Percentiles rank a stretch among this genome's conserved stretches.
phyloP scores from a whole-genome alignment of 2,113 vertebrate species.

The Nerophis lumbriciformis region DNA sequence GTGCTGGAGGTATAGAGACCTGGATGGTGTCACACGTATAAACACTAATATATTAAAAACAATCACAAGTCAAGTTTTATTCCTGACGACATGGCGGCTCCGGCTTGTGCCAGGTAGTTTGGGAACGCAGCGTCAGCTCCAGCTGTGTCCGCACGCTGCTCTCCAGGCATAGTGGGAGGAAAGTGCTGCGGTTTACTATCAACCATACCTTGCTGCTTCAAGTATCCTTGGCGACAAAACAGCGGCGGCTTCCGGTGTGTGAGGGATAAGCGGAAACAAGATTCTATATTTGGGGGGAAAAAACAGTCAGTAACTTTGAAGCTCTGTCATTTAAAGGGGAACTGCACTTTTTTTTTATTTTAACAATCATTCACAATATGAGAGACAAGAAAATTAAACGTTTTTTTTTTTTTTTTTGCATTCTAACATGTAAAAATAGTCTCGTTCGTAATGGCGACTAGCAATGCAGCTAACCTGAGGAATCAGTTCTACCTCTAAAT shows the following conservation, averaged over 20 bases:
- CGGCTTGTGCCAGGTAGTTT: conserved; percentile 46
- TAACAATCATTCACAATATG: too few species aligned
- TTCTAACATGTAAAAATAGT: too few species aligned
- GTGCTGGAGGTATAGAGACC: conserved; percentile 37
- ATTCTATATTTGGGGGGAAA: conserved; percentile 68
- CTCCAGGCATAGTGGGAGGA: conserved; percentile 35
- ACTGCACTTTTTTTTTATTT: too few species aligned
- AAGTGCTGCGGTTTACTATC: conserved; percentile 45
- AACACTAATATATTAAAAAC: conserved; percentile 14
- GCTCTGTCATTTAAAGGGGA: too few species aligned
- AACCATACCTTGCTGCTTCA: conserved; percentile 74
- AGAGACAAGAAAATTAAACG: too few species aligned
- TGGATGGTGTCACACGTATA: conserved; percentile 14
- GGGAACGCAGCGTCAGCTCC: conserved; percentile 32
- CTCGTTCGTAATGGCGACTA: too few species aligned
- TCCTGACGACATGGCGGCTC: conserved; percentile 62
- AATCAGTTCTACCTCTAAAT: too few species aligned
- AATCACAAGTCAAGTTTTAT: conserved; percentile 76
- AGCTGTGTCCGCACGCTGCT: background rate
- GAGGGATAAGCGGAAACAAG: conserved; percentile 86
- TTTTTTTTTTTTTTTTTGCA: too few species aligned
- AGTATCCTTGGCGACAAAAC: conserved; percentile 84
- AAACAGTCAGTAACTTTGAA: conserved; percentile 1
- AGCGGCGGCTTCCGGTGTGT: conserved; percentile 81
- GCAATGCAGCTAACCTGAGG: too few species aligned